A percentile compares a stretch with the other conserved stretches of the same genome.
phyloP scores from a whole-genome alignment of 2,797 vertebrate genomes.

The Tarsius wallacei region DNA sequence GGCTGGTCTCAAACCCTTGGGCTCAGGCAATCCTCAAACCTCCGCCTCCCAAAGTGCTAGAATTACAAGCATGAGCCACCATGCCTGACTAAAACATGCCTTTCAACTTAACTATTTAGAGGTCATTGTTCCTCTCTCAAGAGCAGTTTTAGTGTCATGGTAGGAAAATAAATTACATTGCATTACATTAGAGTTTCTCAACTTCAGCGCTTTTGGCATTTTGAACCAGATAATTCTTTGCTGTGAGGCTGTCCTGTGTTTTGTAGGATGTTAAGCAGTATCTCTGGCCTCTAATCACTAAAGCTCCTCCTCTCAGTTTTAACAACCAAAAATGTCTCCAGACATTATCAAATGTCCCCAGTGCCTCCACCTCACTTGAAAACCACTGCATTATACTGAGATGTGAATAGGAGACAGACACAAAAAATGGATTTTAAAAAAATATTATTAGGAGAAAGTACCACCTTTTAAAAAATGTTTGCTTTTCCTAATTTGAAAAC shows the following conservation, averaged over 20 bases:
- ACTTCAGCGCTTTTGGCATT: neutral
- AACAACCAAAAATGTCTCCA: neutral
- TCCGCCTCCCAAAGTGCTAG: too few species aligned
- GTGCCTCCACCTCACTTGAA: neutral
- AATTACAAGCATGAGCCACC: too few species aligned
- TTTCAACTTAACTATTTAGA: neutral
- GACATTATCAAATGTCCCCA: neutral
- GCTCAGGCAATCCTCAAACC: too few species aligned
- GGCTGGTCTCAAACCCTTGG: too few species aligned
- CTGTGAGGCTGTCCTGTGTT: neutral
- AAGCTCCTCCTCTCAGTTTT: neutral
- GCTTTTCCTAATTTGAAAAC: constrained; percentile 40
- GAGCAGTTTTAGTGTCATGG: neutral
- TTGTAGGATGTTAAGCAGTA: neutral
- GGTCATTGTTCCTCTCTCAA: neutral
- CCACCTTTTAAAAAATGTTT: constrained; percentile 9
- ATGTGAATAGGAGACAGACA: neutral
- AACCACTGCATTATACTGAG: neutral
- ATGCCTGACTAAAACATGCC: too few species aligned
- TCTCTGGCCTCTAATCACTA: neutral
- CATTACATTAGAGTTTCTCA: neutral
- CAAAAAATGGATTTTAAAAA: constrained; percentile 25
- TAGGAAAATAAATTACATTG: neutral
- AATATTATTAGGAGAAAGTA: neutral
- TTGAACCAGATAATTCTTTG: neutral